A percentile compares a stretch with the other conserved stretches of the same genome.
Conservation (phyloP, 2,888 invertebrate species). For the Catocala nupta region DNA sequence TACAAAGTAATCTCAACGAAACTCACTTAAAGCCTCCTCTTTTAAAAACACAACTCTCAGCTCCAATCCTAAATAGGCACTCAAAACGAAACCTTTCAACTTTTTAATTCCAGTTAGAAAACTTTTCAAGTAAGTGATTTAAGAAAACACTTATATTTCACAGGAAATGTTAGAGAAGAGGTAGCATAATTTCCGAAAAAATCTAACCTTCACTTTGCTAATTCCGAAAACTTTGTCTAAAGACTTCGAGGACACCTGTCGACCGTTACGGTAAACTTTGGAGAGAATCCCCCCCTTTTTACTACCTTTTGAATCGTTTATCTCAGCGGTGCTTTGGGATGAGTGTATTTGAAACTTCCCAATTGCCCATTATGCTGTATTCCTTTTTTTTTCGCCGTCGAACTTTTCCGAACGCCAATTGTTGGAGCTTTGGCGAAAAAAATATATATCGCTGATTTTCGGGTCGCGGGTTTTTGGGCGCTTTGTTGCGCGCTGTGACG, state of each 20-base stretch:
- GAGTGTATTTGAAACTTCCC: slow-evolving; percentile 70
- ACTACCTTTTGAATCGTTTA: slow-evolving; percentile 67
- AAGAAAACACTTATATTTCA: slow-evolving; percentile 55
- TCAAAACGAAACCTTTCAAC: slow-evolving; percentile 51
- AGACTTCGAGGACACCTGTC: slow-evolving; percentile 68
- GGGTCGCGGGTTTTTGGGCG: slow-evolving; percentile 35
- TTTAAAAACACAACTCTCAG: slow-evolving; percentile 34
- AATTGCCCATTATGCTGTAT: slow-evolving; percentile 70
- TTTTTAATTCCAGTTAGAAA: slow-evolving; percentile 51
- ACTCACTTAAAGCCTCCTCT: slow-evolving; percentile 39
- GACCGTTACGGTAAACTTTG: slow-evolving; percentile 63
- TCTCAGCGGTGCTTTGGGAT: slow-evolving; percentile 61
- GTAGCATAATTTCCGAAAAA: slow-evolving; percentile 44
- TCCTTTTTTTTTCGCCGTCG: slow-evolving; percentile 52
- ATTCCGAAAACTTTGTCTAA: slow-evolving; percentile 61
- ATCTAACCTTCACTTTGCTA: slow-evolving; percentile 55
- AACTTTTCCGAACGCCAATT: slow-evolving; percentile 51
- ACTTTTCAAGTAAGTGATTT: slow-evolving; percentile 54
- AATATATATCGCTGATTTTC: slow-evolving; percentile 49
- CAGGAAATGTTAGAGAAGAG: slow-evolving; percentile 44
- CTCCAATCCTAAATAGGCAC: slow-evolving; percentile 45
- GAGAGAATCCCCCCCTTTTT: slow-evolving; percentile 54
- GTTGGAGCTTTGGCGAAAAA: slow-evolving; percentile 39
- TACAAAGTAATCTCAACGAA: slow-evolving; percentile 40
- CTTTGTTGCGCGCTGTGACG: slow-evolving; percentile 46